A percentile compares a stretch with the other conserved stretches of the same genome.
Conservation (phyloP, 2,888 invertebrate species). For the Cephus rjabovi region DNA sequence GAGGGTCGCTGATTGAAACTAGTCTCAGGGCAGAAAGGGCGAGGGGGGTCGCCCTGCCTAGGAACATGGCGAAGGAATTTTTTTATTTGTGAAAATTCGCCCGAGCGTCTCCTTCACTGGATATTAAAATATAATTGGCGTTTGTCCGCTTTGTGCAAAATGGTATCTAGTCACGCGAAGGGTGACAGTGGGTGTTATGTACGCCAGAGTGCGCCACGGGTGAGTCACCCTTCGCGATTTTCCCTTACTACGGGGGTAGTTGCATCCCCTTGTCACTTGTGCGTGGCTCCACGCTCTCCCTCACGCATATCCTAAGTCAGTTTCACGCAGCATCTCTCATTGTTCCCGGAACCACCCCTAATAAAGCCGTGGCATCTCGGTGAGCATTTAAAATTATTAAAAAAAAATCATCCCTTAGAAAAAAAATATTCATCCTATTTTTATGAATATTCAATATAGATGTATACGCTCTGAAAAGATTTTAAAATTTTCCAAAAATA, state of each 20-base stretch:
- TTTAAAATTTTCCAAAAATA: background rate
- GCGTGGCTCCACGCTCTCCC: conserved; percentile 40
- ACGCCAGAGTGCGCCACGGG: conserved; percentile 62
- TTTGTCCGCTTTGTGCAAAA: conserved; percentile 63
- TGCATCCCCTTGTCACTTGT: conserved; percentile 51
- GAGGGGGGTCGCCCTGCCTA: background rate
- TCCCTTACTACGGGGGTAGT: conserved; percentile 31
- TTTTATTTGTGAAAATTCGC: conserved; percentile 32
- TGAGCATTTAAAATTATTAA: background rate
- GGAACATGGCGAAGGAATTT: conserved; percentile 28
- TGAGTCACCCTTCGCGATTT: conserved; percentile 58
- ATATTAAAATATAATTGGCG: conserved; percentile 66
- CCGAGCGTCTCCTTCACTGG: conserved; percentile 34
- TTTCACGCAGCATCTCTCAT: conserved; percentile 17
- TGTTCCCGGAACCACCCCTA: background rate
- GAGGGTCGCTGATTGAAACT: background rate
- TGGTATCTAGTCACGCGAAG: conserved; percentile 64
- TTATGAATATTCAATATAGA: conserved; percentile 6
- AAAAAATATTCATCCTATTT: background rate
- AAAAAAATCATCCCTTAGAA: background rate
- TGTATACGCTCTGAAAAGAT: background rate
- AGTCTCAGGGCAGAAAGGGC: background rate
- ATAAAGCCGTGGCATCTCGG: background rate
- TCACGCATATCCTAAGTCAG: conserved; percentile 22
- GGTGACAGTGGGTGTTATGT: conserved; percentile 60